Evolutionary conservation across 2,113 vertebrate species (phyloP), one percentile per base, ranked within the genome.

Genomic region (Bambusicola thoracicus): DNA sequence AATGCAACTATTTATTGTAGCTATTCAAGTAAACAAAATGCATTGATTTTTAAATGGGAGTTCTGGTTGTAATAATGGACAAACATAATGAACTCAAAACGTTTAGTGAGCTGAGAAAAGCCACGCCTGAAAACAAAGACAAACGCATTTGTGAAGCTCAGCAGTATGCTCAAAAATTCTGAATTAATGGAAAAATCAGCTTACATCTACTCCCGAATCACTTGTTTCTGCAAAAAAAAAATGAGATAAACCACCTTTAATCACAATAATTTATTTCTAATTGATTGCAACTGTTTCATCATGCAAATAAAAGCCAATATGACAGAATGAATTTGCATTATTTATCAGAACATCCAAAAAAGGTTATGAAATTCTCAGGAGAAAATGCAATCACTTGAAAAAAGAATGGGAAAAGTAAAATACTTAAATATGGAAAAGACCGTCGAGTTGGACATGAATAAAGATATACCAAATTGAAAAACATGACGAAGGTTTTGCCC

Each of bases 181-280:
- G 87, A 87, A 85, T 77, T 66, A 76, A 89, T 27, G 6, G 44
- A 85, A 88, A 88, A 87, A 68, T 46, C 13, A 85, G 41, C 87
- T 91, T 95, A 85, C 36, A 85, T 36, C 62, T 41, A 76, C 12
- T 92, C 67, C 87, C 92, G 93, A 91, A 91, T 76, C 29, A 85
- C 21, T 69, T 85, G 58, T 65, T 82, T 72, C 85, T 91, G 70
- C 48, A 76, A 83, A 62, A 56, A 59, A 44, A 29, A n/a, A 38
- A 19, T 30, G 10, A 85, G 22, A 83, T 41, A 90, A 83, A 72
- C 41, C 34, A 59, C 8, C 56, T 88, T 87, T 73, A 76, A 53
- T 77, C 12, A 83, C 22, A 86, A 22, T 44, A 81, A 69, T 62
- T 80, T 7, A 25, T 30, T 85, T 85, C 48, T 73, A 70, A 70